These are phyloP conservation scores for Cosmia pyralina DNA, from an alignment of 2,888 invertebrate genomes.

Conservation along the genomic window DNA sequence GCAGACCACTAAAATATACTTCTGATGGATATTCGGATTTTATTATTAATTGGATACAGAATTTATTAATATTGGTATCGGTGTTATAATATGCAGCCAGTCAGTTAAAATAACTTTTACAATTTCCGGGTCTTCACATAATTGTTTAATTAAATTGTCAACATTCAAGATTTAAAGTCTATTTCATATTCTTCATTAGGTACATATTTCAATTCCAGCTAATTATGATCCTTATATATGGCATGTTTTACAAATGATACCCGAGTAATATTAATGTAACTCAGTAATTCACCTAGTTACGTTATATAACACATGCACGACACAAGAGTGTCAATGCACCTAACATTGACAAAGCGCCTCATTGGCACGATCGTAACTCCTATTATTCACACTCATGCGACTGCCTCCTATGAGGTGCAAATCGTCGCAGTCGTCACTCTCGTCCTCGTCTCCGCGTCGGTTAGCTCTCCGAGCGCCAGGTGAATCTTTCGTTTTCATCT, in stretches of 20 bases:
- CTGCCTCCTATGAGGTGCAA: constrained; percentile 36
- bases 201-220: neutral
- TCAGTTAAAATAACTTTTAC: constrained; percentile 8
- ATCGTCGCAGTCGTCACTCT: constrained; percentile 2
- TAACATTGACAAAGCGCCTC: constrained; percentile 10
- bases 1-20: constrained; percentile 25
- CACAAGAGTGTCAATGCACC: neutral
- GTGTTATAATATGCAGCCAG: neutral
- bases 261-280: too few species aligned
- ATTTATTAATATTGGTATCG: constrained; percentile 15
- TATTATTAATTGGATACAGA: constrained; percentile 19
- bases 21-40: constrained; percentile 18
- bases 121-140: constrained; percentile 13
- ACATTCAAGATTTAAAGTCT: neutral
- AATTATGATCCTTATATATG: neutral
- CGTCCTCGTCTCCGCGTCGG: constrained; percentile 28
- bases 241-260: neutral
- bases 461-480: constrained; percentile 66
- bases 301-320: neutral
- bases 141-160: neutral
- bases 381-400: constrained; percentile 45
- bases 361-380: constrained; percentile 4
- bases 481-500: constrained; percentile 79
- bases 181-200: neutral
- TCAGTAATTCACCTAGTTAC: neutral